Evolutionary conservation across 2,797 vertebrate species (phyloP), one percentile per base, ranked within the genome.

Genomic region (Apogon talboti): DNA sequence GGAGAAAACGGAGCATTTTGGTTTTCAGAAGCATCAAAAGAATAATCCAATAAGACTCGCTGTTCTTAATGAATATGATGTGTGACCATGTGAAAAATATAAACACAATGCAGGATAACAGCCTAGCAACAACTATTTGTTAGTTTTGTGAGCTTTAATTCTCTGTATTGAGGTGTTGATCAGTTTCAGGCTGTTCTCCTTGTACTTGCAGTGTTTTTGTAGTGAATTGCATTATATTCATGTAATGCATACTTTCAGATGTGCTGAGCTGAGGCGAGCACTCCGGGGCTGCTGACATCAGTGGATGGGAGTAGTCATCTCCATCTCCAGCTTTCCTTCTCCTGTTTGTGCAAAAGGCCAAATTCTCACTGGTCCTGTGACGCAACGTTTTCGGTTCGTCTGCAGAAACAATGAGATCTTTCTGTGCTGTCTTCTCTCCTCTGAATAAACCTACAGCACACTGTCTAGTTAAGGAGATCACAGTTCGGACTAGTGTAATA

Each of bases 291-390:
- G 64, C 69, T 76, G 75, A 77, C 82, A 80, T 78, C 75, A 76
- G 73, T 52, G 19, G 44, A 79, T 58, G 67, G 82, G 66, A 75
- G 85, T 59, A 77, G 75, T 77, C 83, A 78, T 76, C 81, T 85
- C 81, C 76, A 83, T 78, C 81, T 83, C 63, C 74, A 71, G 62
- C 78, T 76, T 73, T 78, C 50, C 69, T 54, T 78, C 79, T 85
- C 50, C 72, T 86, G 72, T 82, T 79, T 82, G 83, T 78, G 71
- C 71, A 77, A 71, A 58, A 76, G 79, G 72, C 75, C 79, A 79
- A 74, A 78, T 73, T 69, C 74, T 80, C 55, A 3, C 24, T 16
- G 43, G 42, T 54, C 30, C 56, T 15, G 66, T 84, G 86, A 83
- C 38, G 66, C 69, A 82, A 69, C 19, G 0, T 48, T 57, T 71